Base-by-base conservation (phyloP, 2,888 invertebrate genomes). In the Atethmia centrago region DNA sequence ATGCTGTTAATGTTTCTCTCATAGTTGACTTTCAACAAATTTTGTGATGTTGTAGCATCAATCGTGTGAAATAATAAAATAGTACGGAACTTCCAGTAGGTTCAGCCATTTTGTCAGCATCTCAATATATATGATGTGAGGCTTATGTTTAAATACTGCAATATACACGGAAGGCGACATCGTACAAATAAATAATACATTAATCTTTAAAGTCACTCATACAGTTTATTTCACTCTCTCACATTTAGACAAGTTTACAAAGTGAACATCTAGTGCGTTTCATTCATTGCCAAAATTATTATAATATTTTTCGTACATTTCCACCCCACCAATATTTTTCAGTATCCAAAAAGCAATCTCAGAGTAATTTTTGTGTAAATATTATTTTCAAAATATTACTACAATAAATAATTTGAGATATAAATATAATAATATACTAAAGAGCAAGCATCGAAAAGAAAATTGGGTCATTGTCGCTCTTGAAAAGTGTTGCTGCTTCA, bases 111-210 rank as follows among this genome's bases (percentile, higher is more conserved):
- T 25, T 42, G 31, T 53, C 77, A 82, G 58, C 19, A 71, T 55
- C 8, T 21, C 83, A 82, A 71, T 77, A 82, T 59, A 61, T 77
- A 71, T 53, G 19, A 67, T 12, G 9, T 47, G 36, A 49, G 56
- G 53, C 53, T 40, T 55, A 82, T 19, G 21, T 65, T 56, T 63
- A 81, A 77, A 77, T 81, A 85, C 80, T 76, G 71, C 31, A 70
- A 59, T 56, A 68, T 8, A 68, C 61, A 63, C n/a, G 59, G 21
- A 59, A 71, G 67, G 70, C 61, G 40, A 53, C 28, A 53, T 56
- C 56, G 1, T 66, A 83, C 56, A 73, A 79, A 84, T 74, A 74
- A 84, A 84, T 84, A 84, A 81, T 79, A 71, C 56, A 12, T 70
- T 67, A 42, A 47, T 61, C 55, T 66, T 67, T 67, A 45, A 56